These are phyloP conservation scores for Hyposoter dolosus DNA, from an alignment of 2,888 invertebrate genomes.

Conservation along the genomic window DNA sequence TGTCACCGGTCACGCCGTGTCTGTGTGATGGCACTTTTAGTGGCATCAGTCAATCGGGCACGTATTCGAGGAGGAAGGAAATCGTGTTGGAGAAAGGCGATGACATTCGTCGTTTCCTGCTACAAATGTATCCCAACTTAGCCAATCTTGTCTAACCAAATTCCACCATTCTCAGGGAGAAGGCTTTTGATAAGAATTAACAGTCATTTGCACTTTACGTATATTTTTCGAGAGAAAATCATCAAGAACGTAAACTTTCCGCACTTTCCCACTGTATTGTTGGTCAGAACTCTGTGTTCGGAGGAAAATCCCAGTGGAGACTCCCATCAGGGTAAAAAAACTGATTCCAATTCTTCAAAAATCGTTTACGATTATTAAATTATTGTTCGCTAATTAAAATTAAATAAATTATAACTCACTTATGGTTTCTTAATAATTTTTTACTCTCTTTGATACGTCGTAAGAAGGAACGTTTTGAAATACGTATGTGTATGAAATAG, in stretches of 20 bases:
- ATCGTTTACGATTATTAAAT: not conserved
- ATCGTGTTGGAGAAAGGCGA: constrained; percentile 63
- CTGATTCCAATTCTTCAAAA: too few species aligned
- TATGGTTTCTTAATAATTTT: not conserved
- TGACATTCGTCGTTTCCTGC: constrained; percentile 63
- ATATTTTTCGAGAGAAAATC: not conserved
- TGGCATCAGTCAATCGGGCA: constrained; percentile 19
- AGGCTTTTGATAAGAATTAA: constrained; percentile 76
- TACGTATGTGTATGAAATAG: constrained; percentile 10
- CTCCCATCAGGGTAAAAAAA: too few species aligned
- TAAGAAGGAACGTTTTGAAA: not conserved
- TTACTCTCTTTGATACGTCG: not conserved
- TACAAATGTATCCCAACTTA: constrained; percentile 63
- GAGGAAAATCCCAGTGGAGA: not conserved
- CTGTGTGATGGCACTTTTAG: constrained; percentile 12
- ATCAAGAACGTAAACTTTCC: not conserved
- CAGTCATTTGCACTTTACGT: constrained; percentile 76
- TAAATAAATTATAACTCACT: not conserved
- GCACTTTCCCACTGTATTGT: not conserved
- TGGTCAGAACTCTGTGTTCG: not conserved
- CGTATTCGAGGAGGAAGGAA: constrained; percentile 31
- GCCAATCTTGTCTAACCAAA: constrained; percentile 57
- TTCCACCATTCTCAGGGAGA: constrained; percentile 13
- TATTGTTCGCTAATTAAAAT: not conserved
- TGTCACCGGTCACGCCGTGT: not conserved